Evolutionary conservation across 1,140 invertebrate genomes (phyloP), one percentile per base, ranked within the genome.

Genomic region (Zaprionus inermis): DNA sequence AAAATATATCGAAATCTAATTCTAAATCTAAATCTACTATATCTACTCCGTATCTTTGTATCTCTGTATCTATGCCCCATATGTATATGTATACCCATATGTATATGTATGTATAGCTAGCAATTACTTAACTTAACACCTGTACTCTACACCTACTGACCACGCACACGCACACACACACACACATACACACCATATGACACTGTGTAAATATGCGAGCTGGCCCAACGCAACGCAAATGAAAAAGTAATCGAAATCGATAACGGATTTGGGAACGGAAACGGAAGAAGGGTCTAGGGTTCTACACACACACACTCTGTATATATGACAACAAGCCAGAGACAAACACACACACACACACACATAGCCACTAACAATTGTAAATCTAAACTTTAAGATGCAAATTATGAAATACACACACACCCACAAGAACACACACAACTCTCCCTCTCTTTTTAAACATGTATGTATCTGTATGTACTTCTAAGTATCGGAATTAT

Each of bases 121-220:
- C 41, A 57, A 63, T 51, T 49, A 49, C 41, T 71, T 64, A 52
- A 71, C 68, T 71, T 64, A 71, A 69, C 30, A 60, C 55, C 51
- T 30, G 46, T 22, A 59, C 66, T 36, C 44, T 64, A 77, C 44
- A 66, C 22, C 20, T 63, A 68, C 22, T 36, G 22, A 52, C 10
- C 18, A 36, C 18, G 44, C 57, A 55, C 20, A 60, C n/a, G 32
- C 30, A 56, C 54, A 34, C 24, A 2, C 28, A 57, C 30, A 57
- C 41, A 32, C 20, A 70, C 20, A 28, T 7, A 34, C 67, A 36
- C 34, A 49, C n/a, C 14, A 38, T 11, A 49, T 36, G 34, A 76
- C 32, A 68, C 34, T 49, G 22, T 84, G 83, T 85, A 88, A 72
- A 88, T 82, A 85, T 58, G 76, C 79, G 73, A 86, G 66, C 60